Conservation (phyloP, 2,113 vertebrate species). For the Lota lota region DNA sequence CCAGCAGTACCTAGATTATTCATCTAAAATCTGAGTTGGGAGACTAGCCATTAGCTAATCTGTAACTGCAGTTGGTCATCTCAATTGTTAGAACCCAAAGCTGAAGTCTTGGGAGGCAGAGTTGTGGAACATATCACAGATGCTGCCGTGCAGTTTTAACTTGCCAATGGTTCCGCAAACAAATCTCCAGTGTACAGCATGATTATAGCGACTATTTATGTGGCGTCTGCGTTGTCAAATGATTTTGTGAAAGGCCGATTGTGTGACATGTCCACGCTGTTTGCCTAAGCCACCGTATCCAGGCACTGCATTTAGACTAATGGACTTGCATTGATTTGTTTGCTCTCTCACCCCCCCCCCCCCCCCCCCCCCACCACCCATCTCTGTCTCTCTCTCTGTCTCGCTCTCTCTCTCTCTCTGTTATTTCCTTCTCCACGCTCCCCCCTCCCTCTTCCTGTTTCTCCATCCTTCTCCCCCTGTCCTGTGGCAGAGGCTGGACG, state of each 20-base stretch:
- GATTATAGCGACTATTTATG: slow-evolving; percentile 56
- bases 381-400: slow-evolving; percentile 2
- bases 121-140: slow-evolving; percentile 5
- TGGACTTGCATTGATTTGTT: slow-evolving; percentile 65
- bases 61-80: too few relatives aligned
- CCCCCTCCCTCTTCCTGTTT: not conserved
- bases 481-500: slow-evolving; percentile 71
- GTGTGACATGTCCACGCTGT: slow-evolving; percentile 52
- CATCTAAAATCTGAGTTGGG: not conserved
- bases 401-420: not conserved
- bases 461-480: not conserved
- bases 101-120: too few relatives aligned
- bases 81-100: too few relatives aligned
- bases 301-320: slow-evolving; percentile 59
- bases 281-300: slow-evolving; percentile 49
- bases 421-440: not conserved
- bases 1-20: too few relatives aligned
- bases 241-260: slow-evolving; percentile 59
- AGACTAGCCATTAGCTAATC: slow-evolving; percentile 15
- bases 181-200: slow-evolving; percentile 46
- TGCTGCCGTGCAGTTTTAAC: slow-evolving; percentile 30
- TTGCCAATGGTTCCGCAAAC: slow-evolving; percentile 20
- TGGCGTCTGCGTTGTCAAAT: slow-evolving; percentile 54
- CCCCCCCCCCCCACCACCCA: not conserved
- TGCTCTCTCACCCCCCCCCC: slow-evolving; percentile 14